phyloP scores from a whole-genome alignment of 1,140 invertebrate species.

The Drosophila tristis region DNA sequence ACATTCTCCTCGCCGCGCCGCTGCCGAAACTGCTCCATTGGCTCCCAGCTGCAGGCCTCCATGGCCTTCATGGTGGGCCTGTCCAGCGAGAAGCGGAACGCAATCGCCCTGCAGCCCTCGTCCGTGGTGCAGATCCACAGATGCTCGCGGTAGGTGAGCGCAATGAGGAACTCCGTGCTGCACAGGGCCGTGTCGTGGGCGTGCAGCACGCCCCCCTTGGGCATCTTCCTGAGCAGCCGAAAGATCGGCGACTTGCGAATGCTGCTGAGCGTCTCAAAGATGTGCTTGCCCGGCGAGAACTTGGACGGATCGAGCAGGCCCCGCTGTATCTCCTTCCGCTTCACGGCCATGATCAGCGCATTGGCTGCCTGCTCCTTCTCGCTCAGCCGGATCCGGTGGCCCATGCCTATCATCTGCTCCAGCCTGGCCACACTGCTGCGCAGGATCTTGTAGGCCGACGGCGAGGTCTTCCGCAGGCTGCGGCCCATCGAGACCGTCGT shows the following conservation, averaged over 20 bases:
- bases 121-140: constrained; percentile 61
- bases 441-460: constrained; percentile 31
- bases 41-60: constrained; percentile 85
- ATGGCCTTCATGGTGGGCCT: constrained; percentile 55
- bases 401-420: constrained; percentile 29
- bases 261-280: constrained; percentile 86
- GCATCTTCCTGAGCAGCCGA: constrained; percentile 88
- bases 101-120: constrained; percentile 63
- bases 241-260: constrained; percentile 89
- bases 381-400: constrained; percentile 24
- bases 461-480: constrained; percentile 35
- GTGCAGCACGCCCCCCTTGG: constrained; percentile 90
- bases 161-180: constrained; percentile 86
- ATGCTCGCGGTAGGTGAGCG: constrained; percentile 55
- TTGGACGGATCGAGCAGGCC: constrained; percentile 49
- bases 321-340: constrained; percentile 27
- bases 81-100: constrained; percentile 80
- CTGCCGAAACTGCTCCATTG: constrained; percentile 85
- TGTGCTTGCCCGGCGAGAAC: constrained; percentile 84
- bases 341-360: constrained; percentile 42
- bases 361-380: constrained; percentile 52
- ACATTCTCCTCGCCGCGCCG: constrained; percentile 47
- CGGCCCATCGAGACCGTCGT: constrained; percentile 26
- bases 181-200: constrained; percentile 89
- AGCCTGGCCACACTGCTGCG: constrained; percentile 25